Evolutionary conservation across 2,888 invertebrate genomes (phyloP), one percentile per base, ranked within the genome.

Genomic region (Diplolepis rosae): DNA sequence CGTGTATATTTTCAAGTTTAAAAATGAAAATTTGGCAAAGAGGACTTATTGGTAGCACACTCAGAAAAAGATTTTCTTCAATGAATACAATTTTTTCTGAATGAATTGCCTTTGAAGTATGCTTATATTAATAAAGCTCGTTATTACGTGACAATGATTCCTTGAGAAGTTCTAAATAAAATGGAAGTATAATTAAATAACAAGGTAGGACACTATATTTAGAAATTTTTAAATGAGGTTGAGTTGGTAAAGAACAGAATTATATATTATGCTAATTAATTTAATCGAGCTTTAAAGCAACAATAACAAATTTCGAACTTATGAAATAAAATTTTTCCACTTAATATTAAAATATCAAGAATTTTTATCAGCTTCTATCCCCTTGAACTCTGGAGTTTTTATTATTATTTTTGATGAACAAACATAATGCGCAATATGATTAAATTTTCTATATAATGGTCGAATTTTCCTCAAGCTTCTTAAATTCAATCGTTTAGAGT

Each of bases 181-280:
- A n/a, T 39, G 61, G 24, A n/a, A 61, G n/a, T 22, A 18, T 24
- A 61, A 61, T 61, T 39, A 35, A 61, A 61, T 61, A 61, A 39
- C 5, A 22, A 61, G 24, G 35, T 61, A 39, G 61, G 61, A 39
- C 61, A 39, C 39, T 32, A 9, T 7, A 54, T 5, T 32, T 15
- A 54, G 11, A 15, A 32, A 15, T 39, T 3, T 39, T 39, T n/a
- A 39, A n/a, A n/a, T 4, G 0, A n/a, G n/a, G n/a, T n/a, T n/a
- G n/a, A n/a, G n/a, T n/a, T n/a, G n/a, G n/a, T n/a, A n/a, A n/a
- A n/a, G n/a, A n/a, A n/a, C n/a, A n/a, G n/a, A n/a, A n/a, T n/a
- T 39, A 39, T n/a, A n/a, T 39, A 13, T 39, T 39, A n/a, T 0
- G n/a, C 39, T 39, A 39, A 39, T 2, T n/a, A 39, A n/a, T 13